phyloP scores from a whole-genome alignment of 2,888 invertebrate genomes.

The Rotaria magnacalcarata region DNA sequence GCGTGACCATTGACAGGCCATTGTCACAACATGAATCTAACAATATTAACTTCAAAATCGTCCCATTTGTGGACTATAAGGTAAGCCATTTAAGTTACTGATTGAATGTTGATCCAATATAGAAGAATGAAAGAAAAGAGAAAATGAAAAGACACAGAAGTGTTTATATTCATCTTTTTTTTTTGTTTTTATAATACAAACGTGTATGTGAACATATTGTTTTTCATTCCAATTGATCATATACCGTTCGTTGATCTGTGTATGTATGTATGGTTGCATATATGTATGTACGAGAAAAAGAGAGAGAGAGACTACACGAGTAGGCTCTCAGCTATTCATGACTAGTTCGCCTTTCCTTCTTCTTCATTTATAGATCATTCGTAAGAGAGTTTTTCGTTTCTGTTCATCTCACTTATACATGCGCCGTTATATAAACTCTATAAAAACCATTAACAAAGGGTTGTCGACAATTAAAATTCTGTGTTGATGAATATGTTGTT shows the following conservation, averaged over 20 bases:
- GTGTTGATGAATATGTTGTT: background rate
- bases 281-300: background rate
- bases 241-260: background rate
- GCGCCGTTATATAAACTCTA: background rate
- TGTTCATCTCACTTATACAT: background rate
- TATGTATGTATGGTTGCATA: background rate
- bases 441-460: background rate
- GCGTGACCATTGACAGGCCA: slow-evolving; percentile 16
- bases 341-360: background rate
- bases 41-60: background rate
- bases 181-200: background rate
- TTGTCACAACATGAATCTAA: background rate
- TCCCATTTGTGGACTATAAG: background rate
- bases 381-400: slow-evolving; percentile 26
- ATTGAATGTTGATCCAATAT: background rate
- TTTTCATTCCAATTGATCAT: slow-evolving; percentile 11
- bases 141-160: background rate
- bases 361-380: slow-evolving; percentile 26
- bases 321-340: background rate
- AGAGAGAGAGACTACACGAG: background rate
- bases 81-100: background rate
- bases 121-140: background rate
- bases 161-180: background rate
- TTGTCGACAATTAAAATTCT: background rate
- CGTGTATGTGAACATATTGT: background rate